These are phyloP conservation scores for Liposcelis brunnea DNA, from an alignment of 2,888 invertebrate species.

Conservation along the genomic window DNA sequence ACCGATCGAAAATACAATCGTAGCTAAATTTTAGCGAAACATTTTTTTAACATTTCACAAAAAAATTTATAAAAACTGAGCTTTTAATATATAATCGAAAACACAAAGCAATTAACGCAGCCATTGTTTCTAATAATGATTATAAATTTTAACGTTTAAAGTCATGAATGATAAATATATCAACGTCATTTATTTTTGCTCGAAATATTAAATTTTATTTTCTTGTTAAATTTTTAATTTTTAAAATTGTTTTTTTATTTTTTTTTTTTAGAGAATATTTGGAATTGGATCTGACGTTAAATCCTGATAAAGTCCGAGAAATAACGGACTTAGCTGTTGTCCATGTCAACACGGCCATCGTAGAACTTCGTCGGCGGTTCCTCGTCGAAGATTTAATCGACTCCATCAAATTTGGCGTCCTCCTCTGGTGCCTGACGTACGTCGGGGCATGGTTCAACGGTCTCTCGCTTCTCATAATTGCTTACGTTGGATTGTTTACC, in stretches of 20 bases:
- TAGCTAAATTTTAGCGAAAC: no score
- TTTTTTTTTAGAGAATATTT: slow-evolving; percentile 48
- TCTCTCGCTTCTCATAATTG: slow-evolving; percentile 91
- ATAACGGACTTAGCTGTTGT: slow-evolving; percentile 72
- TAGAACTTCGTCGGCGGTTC: slow-evolving; percentile 81
- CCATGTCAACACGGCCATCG: slow-evolving; percentile 64
- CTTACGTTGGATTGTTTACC: slow-evolving; percentile 84
- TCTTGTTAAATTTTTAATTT: slow-evolving; percentile 5
- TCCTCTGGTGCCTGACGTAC: slow-evolving; percentile 94
- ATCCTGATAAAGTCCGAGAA: slow-evolving; percentile 81
- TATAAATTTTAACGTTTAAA: neutral
- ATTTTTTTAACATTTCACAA: no score
- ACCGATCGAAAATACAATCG: no score
- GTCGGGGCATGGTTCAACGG: slow-evolving; percentile 98
- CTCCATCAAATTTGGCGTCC: slow-evolving; percentile 84
- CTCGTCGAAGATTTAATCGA: slow-evolving; percentile 94
- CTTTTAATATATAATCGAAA: no score
- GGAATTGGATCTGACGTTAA: slow-evolving; percentile 72
- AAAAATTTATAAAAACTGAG: no score
- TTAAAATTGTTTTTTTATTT: slow-evolving; percentile 9
- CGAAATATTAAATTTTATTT: slow-evolving; percentile 9
- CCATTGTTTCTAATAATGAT: neutral
- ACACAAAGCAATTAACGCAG: no score
- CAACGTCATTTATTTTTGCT: slow-evolving; percentile 1
- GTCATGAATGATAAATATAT: no score